A percentile compares a stretch with the other conserved stretches of the same genome.
phyloP scores from a whole-genome alignment of 2,888 invertebrate genomes.

The Ennomos fuscantarius region DNA sequence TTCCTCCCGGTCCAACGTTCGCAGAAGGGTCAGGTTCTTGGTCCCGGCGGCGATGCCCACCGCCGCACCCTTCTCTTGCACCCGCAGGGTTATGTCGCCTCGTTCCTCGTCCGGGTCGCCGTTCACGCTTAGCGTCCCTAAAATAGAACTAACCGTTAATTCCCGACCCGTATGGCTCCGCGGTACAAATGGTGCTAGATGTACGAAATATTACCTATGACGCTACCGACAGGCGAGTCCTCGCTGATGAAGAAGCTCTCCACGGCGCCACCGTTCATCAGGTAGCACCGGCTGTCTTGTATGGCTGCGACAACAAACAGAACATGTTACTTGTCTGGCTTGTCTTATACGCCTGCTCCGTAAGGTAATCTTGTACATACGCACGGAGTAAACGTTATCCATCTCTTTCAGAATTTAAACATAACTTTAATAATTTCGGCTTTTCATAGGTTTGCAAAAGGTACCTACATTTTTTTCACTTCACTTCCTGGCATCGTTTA shows the following conservation, averaged over 20 bases:
- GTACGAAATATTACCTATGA: conserved; percentile 84
- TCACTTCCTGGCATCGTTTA: no score
- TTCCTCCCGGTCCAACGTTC: conserved; percentile 94
- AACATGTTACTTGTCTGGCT: no score
- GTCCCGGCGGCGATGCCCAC: conserved; percentile 90
- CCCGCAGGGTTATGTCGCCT: conserved; percentile 91
- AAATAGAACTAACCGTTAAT: neutral
- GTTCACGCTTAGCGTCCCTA: conserved; percentile 90
- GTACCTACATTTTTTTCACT: no score
- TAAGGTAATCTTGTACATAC: no score
- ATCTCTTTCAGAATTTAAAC: no score
- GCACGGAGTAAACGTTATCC: no score
- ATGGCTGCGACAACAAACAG: conserved; percentile 78
- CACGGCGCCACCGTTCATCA: conserved; percentile 95
- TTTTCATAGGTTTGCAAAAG: no score
- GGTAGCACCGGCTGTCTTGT: conserved; percentile 94
- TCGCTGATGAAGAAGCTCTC: conserved; percentile 96
- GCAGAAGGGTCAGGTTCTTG: conserved; percentile 92
- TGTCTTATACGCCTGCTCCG: no score
- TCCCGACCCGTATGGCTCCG: no score
- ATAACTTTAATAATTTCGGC: no score
- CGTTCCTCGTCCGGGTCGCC: conserved; percentile 90
- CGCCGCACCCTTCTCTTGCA: conserved; percentile 92
- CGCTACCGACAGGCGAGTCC: conserved; percentile 91
- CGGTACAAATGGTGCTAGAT: no score